Evolutionary conservation across 1,140 invertebrate species (phyloP).

Genomic region (Chironomus striatipennis): DNA sequence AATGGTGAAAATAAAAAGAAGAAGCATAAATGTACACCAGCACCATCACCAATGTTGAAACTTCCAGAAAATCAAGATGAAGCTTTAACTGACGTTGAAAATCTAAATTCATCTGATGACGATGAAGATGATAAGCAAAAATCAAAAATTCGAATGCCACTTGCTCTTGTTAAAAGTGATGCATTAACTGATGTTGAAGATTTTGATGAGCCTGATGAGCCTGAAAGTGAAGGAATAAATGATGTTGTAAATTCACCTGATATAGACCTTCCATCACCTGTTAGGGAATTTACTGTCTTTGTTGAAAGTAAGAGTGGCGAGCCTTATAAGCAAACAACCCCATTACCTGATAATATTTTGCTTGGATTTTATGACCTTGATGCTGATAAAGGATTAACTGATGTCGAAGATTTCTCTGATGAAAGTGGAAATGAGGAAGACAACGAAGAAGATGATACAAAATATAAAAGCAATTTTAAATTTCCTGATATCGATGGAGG

Average conservation of each 20-base stretch:
- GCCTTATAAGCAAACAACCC: conserved; percentile 41
- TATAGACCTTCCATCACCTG: conserved; percentile 39
- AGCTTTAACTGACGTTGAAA: conserved; percentile 43
- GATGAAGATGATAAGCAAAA: conserved; percentile 34
- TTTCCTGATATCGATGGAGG: conserved; percentile 35
- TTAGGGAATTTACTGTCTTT: conserved; percentile 42
- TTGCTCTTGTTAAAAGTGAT: conserved; percentile 34
- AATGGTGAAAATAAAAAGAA: conserved; percentile 23
- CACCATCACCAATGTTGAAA: conserved; percentile 27
- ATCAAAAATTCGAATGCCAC: conserved; percentile 30
- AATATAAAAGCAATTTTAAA: conserved; percentile 25
- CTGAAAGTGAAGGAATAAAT: conserved; percentile 24
- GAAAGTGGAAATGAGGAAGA: conserved; percentile 41
- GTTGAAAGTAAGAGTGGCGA: conserved; percentile 42
- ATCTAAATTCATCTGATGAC: conserved; percentile 41
- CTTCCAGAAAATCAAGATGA: conserved; percentile 31
- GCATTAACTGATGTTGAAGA: conserved; percentile 41
- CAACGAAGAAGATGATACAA: conserved; percentile 28
- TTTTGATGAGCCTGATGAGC: conserved; percentile 36
- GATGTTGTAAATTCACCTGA: conserved; percentile 28
- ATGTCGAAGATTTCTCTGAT: conserved; percentile 42
- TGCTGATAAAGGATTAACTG: conserved; percentile 38
- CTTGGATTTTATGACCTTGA: conserved; percentile 36
- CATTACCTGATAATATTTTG: conserved; percentile 39
- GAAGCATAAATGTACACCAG: conserved; percentile 26